Base-by-base conservation (phyloP, 2,888 invertebrate genomes). In the Lucinisca nassula region DNA sequence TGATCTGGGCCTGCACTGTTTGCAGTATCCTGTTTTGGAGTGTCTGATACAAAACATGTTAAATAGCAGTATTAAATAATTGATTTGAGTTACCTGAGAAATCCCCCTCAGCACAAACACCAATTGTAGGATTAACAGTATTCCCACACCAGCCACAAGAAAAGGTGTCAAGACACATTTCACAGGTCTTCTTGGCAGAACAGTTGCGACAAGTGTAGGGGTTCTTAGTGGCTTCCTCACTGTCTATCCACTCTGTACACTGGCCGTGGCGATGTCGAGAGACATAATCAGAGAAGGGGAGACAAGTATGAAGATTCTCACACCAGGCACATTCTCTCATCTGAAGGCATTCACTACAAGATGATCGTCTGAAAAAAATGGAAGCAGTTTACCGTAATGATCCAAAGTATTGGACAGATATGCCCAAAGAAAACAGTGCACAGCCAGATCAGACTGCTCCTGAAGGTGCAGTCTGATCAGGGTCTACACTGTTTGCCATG, bases 81-180 rank as follows among this genome's bases (percentile, higher is more conserved):
- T n/a, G n/a, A n/a, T n/a, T 45, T 1, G 1, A 40, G 24, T 75
- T 84, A 96, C 96, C 95, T 70, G 91, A 85, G 83, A 95, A 96
- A 85, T 95, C 95, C n/a, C 96, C 96, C 35, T 93, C 91, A 32
- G 94, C 84, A 90, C 96, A 96, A 27, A 90, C 97, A 0, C 99
- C 99, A 90, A 98, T 97, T 89, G 98, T 98, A 0, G 99, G 99
- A 96, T 99, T 98, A 79, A 98, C 98, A 32, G 97, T 97, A 92
- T 98, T 98, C 95, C 98, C 98, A 96, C 99, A 99, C 99, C 99
- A 99, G 10, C 99, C 99, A 96, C 99, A 99, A 85, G 98, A 98
- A 93, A 98, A 97, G 27, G 98, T 98, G 80, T 97, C 97, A 88
- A 99, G 96, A 95, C 99, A 99, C 1, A 85, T 79, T 30, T 93